Evolutionary conservation across 2,113 vertebrate species (phyloP).

Genomic region (Chlamydotis undulata): DNA sequence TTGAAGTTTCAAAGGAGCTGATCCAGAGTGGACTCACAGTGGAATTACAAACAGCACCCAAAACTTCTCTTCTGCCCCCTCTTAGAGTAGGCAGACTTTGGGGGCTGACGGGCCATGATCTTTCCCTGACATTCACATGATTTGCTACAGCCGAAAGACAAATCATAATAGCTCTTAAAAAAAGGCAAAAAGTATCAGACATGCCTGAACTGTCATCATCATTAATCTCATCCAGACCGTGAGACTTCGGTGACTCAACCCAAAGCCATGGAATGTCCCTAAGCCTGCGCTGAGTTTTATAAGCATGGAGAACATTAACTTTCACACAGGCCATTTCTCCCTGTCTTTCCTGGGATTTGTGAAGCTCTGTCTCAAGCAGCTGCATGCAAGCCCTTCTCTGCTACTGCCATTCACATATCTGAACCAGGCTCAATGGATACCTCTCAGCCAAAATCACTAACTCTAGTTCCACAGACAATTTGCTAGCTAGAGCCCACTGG

Average conservation of each 20-base stretch:
- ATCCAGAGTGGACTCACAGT: not conserved
- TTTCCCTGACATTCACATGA: slow-evolving; percentile 54
- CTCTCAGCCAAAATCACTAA: not conserved
- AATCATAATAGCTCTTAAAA: slow-evolving; percentile 11
- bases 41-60: not conserved
- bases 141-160: slow-evolving; percentile 45
- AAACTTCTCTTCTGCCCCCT: not conserved
- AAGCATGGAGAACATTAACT: slow-evolving; percentile 37
- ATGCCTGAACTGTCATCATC: slow-evolving; percentile 26
- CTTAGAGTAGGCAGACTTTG: not conserved
- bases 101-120: not conserved
- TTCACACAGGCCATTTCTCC: not conserved
- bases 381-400: not conserved
- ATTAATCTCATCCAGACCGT: slow-evolving; percentile 24
- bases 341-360: not conserved
- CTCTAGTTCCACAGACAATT: not conserved
- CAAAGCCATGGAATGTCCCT: slow-evolving; percentile 34
- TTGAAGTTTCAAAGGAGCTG: not conserved
- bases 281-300: slow-evolving; percentile 31
- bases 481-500: not conserved
- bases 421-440: not conserved
- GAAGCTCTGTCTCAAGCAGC: not conserved
- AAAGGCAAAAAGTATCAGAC: slow-evolving; percentile 18
- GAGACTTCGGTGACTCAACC: slow-evolving; percentile 61
- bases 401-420: not conserved